Base-by-base conservation (phyloP, 2,888 invertebrate species). In the Chrysolina oricalcia region DNA sequence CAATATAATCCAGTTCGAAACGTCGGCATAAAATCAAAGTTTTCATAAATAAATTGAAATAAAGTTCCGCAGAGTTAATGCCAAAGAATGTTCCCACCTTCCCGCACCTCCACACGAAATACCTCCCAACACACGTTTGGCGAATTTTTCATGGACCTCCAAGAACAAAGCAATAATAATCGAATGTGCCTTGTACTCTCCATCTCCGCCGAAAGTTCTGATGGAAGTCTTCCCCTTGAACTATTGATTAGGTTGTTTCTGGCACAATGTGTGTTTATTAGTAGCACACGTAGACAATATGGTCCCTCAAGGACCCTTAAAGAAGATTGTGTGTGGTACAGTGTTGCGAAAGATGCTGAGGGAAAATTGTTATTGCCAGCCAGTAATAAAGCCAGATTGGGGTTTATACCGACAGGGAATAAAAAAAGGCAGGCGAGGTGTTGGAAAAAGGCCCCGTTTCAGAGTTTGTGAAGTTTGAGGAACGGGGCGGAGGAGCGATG, bases 291-390 rank as follows among this genome's bases (percentile, higher is more conserved):
- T 78, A 85, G 85, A 86, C 86, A 86, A 86, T 86, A 84, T 73
- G 59, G 85, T 85, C 86, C 84, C 86, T 68, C 70, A 85, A 83
- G 86, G 81, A 82, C 85, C 84, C 85, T 87, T 82, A 82, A 79
- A 77, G 84, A 86, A 86, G 86, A 87, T 87, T 86, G 86, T 85
- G 82, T 86, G 86, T 85, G 82, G 83, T 81, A 73, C 75, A 66
- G 68, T 74, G 75, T 72, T 76, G 74, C 73, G 75, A 77, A 75
- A 76, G 75, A 74, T 67, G 66, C 74, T 70, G 78, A 81, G 81
- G 83, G 83, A 81, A 83, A 83, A 86, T 83, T 83, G 84, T 84
- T 84, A 82, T 85, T 82, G 83, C 75, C 80, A 43, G 59, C 23
- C 70, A 66, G 56, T 56, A 76, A 76, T 72, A 76, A 76, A 76